Evolutionary conservation across 2,797 vertebrate genomes (phyloP), one percentile per base, ranked within the genome.

Genomic region (Microchirus variegatus): DNA sequence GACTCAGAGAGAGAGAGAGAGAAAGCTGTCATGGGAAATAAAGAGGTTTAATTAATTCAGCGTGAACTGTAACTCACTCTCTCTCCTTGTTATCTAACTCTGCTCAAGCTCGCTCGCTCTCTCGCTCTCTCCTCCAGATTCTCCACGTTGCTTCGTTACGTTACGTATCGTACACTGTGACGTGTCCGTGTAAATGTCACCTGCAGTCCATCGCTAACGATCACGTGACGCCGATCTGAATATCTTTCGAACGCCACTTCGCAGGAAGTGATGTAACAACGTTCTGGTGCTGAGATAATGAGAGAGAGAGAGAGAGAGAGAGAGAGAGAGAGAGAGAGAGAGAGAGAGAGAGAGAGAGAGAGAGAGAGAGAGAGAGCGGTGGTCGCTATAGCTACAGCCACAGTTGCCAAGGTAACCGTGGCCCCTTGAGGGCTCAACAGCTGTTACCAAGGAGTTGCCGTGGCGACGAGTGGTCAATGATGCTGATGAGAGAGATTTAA

Each of bases 361-460:
- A 12, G 18, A 59, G 35, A 54, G 35, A 13, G 38, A n/a, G 6
- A 35, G 54, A 59, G 56, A 63, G 67, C 55, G 51, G 19, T 61
- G 63, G 88, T 89, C 47, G 48, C 85, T 69, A 82, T 87, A 63
- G 80, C 65, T 83, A 90, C 83, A 56, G 75, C 66, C 41, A 67
- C 55, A 67, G 88, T 92, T 88, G 70, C 85, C 82, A 49, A 51
- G 88, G 90, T 76, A 86, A 92, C 89, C 13, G n/a, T n/a, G n/a
- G 47, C 69, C 72, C 75, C 83, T 79, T 59, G 51, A 80, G 76
- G 85, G 60, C 73, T 66, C 66, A 77, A 78, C 88, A 91, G 86
- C 85, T 89, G 89, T 90, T 90, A 73, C 88, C 80, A 84, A 83
- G 82, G 74, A 57, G 90, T 91, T 81, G 65, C 75, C 74, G 37